A percentile compares a stretch with the other conserved stretches of the same genome.
Conservation (phyloP, 2,797 vertebrate genomes). For the Hoplostethus atlanticus region DNA sequence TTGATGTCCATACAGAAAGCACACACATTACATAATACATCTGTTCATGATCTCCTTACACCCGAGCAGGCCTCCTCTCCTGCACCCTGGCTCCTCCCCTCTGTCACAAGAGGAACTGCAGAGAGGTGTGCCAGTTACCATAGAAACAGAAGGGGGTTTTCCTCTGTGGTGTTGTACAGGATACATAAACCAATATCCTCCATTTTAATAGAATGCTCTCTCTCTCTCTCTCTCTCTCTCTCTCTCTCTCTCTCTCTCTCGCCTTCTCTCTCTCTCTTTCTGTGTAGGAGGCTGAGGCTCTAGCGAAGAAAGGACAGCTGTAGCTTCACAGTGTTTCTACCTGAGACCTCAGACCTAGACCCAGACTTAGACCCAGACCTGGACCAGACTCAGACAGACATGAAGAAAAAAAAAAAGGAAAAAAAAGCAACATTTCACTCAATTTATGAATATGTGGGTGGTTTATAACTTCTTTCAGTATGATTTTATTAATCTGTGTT, state of each 20-base stretch:
- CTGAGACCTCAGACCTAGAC: constrained; percentile 56
- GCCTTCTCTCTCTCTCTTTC: constrained; percentile 52
- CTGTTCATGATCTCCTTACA: constrained; percentile 54
- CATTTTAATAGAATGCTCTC: constrained; percentile 63
- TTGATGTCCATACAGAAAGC: constrained; percentile 54
- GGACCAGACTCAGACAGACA: constrained; percentile 33
- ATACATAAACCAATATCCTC: constrained; percentile 62
- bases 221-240: constrained; percentile 29
- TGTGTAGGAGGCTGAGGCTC: constrained; percentile 93
- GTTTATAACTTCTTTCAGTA: constrained; percentile 38
- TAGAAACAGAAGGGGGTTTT: constrained; percentile 73
- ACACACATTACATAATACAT: constrained; percentile 67
- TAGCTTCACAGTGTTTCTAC: constrained; percentile 65
- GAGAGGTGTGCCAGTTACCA: constrained; percentile 75
- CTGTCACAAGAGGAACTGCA: constrained; percentile 57
- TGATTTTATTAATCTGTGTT: constrained; percentile 46
- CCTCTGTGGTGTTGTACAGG: constrained; percentile 44
- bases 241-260: constrained; percentile 48
- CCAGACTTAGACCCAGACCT: constrained; percentile 39
- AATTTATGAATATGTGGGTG: constrained; percentile 46
- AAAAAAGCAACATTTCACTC: constrained; percentile 43
- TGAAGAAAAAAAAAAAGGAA: constrained; percentile 6
- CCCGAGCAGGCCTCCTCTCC: constrained; percentile 38
- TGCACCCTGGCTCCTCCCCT: constrained; percentile 69
- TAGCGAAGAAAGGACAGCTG: constrained; percentile 87